Evolutionary conservation across 2,113 vertebrate genomes (phyloP).

Genomic region (Bos javanicus): DNA sequence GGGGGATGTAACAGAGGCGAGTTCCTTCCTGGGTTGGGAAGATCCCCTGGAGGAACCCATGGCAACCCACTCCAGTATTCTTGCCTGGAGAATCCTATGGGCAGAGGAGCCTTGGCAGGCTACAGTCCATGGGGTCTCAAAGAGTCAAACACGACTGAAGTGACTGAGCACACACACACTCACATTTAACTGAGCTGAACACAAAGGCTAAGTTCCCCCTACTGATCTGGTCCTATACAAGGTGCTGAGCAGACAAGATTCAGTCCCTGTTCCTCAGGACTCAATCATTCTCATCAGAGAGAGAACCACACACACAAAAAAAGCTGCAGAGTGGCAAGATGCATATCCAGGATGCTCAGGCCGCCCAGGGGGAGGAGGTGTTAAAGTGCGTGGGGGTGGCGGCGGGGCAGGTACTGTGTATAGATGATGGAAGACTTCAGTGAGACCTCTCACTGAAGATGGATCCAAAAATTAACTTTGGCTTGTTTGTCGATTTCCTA

Average conservation of each 20-base stretch:
- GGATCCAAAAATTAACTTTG: neutral
- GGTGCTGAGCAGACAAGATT: neutral
- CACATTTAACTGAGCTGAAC: no score
- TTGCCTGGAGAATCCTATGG: neutral
- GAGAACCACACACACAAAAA: neutral
- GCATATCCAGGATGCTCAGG: fast-evolving
- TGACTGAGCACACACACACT: neutral
- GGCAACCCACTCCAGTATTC: neutral
- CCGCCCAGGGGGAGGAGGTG: fast-evolving
- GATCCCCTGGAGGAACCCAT: neutral
- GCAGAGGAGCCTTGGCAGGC: neutral
- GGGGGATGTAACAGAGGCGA: neutral
- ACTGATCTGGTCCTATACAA: neutral
- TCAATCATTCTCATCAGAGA: neutral
- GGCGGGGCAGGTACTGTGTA: fast-evolving
- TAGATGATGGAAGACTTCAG: neutral
- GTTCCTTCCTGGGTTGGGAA: neutral
- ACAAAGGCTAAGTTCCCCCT: neutral
- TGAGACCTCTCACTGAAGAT: neutral
- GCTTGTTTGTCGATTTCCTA: neutral
- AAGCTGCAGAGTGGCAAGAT: no score
- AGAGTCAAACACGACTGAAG: neutral
- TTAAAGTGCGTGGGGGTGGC: fast-evolving
- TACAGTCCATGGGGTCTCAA: neutral
- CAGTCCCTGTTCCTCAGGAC: neutral